Percentiles rank a stretch among this genome's conserved stretches.
These are phyloP conservation scores for Paralichthys olivaceus DNA, from an alignment of 2,113 vertebrate genomes.

Conservation along the genomic window DNA sequence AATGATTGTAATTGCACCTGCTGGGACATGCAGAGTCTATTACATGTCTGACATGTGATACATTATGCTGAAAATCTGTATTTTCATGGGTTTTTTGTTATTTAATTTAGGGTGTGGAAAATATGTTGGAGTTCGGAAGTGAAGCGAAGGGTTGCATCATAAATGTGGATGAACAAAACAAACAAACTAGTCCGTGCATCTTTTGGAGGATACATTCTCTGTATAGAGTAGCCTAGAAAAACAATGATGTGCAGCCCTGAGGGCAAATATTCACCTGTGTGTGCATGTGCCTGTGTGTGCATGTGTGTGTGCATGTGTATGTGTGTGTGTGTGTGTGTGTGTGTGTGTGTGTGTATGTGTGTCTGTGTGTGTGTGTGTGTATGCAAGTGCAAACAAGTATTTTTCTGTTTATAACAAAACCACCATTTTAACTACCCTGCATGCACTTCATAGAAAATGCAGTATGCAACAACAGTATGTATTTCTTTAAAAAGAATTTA, in stretches of 20 bases:
- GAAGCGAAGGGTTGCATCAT: slow-evolving; percentile 21
- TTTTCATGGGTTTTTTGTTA: slow-evolving; percentile 4
- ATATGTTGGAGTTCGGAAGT: background rate
- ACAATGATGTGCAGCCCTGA: slow-evolving; percentile 63
- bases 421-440: slow-evolving; percentile 52
- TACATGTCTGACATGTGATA: slow-evolving; percentile 36
- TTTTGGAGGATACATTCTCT: slow-evolving; percentile 43
- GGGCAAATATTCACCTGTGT: slow-evolving; percentile 68
- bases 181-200: slow-evolving; percentile 24
- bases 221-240: slow-evolving; percentile 46
- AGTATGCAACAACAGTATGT: slow-evolving; percentile 55
- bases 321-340: slow-evolving; percentile 10
- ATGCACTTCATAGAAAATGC: slow-evolving; percentile 52
- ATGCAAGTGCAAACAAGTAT: slow-evolving; percentile 38
- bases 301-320: slow-evolving; percentile 2
- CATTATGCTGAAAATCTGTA: background rate
- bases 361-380: background rate
- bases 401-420: slow-evolving; percentile 45
- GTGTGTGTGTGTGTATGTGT: slow-evolving; percentile 1
- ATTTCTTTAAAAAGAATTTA: slow-evolving; percentile 65
- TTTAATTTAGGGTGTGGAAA: background rate
- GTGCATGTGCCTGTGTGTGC: background rate
- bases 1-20: slow-evolving; percentile 77
- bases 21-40: slow-evolving; percentile 62
- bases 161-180: slow-evolving; percentile 26